Percentiles rank a stretch among this genome's conserved stretches.
Evolutionary conservation across 2,797 vertebrate species (phyloP).

Genomic region (Lateolabrax maculatus): DNA sequence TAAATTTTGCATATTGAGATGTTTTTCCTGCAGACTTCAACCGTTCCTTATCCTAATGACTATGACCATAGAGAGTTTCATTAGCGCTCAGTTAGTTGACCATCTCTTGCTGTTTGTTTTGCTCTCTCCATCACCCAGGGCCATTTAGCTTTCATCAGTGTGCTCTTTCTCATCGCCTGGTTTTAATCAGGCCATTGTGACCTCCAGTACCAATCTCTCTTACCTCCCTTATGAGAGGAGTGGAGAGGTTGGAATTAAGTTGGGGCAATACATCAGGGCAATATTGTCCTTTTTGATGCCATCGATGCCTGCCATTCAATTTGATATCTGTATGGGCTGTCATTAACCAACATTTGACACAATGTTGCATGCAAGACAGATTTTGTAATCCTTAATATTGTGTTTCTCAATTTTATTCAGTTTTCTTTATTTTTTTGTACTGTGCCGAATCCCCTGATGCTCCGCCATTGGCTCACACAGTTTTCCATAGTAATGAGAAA

Average conservation of each 20-base stretch:
- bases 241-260: slow-evolving; percentile 10
- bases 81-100: slow-evolving; percentile 67
- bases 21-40: slow-evolving; percentile 35
- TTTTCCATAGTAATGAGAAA: background rate
- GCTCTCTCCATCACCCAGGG: slow-evolving; percentile 67
- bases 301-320: background rate
- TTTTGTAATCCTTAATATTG: background rate
- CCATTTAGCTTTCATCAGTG: slow-evolving; percentile 70
- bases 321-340: background rate
- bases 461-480: background rate
- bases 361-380: background rate
- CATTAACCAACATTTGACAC: background rate
- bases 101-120: slow-evolving; percentile 61
- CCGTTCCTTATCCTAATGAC: slow-evolving; percentile 48
- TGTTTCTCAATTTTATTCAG: background rate
- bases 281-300: background rate
- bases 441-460: background rate
- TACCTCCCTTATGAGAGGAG: slow-evolving; percentile 18
- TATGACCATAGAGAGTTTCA: slow-evolving; percentile 65
- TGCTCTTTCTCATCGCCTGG: slow-evolving; percentile 47
- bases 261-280: slow-evolving; percentile 4
- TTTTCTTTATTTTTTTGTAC: background rate
- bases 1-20: slow-evolving; percentile 53
- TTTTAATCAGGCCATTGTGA: slow-evolving; percentile 75
- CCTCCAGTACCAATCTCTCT: slow-evolving; percentile 48